phyloP scores from a whole-genome alignment of 2,797 vertebrate species.

The Austrolebias charrua region DNA sequence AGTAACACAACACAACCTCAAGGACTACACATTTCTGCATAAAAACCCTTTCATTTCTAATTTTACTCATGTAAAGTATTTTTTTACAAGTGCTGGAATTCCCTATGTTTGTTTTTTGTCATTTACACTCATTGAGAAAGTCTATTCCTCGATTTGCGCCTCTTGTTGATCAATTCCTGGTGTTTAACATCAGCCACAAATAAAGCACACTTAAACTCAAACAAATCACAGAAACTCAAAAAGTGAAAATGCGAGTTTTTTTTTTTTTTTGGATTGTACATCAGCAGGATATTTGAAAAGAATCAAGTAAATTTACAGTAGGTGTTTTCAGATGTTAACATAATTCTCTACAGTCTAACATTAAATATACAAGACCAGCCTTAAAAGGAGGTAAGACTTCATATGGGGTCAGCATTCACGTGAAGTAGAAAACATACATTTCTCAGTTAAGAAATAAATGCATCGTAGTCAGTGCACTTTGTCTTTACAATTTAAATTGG shows the following conservation, averaged over 20 bases:
- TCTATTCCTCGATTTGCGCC: conserved; percentile 28
- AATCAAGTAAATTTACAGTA: conserved; percentile 46
- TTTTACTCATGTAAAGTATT: conserved; percentile 28
- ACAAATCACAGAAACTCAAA: conserved; percentile 47
- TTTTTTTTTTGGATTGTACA: conserved; percentile 62
- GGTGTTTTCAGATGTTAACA: conserved; percentile 53
- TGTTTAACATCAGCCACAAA: conserved; percentile 43
- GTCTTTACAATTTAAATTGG: conserved; percentile 54
- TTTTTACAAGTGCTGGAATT: conserved; percentile 20
- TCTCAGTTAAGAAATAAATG: conserved; percentile 55
- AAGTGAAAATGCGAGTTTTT: conserved; percentile 29
- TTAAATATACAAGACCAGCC: conserved; percentile 51
- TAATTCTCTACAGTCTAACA: conserved; percentile 68
- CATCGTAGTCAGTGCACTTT: conserved; percentile 68
- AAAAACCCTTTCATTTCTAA: conserved; percentile 25
- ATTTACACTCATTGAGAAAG: no score
- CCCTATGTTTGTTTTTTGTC: neutral
- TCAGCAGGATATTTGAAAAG: conserved; percentile 61
- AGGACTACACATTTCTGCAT: conserved; percentile 69
- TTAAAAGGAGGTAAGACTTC: conserved; percentile 50
- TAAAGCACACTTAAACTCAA: conserved; percentile 39
- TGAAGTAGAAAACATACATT: conserved; percentile 66
- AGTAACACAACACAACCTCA: conserved; percentile 50
- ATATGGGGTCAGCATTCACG: conserved; percentile 62
- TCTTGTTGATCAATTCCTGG: conserved; percentile 37